Evolutionary conservation across 2,797 vertebrate genomes (phyloP).

Genomic region (Gymnoscopelus braueri): DNA sequence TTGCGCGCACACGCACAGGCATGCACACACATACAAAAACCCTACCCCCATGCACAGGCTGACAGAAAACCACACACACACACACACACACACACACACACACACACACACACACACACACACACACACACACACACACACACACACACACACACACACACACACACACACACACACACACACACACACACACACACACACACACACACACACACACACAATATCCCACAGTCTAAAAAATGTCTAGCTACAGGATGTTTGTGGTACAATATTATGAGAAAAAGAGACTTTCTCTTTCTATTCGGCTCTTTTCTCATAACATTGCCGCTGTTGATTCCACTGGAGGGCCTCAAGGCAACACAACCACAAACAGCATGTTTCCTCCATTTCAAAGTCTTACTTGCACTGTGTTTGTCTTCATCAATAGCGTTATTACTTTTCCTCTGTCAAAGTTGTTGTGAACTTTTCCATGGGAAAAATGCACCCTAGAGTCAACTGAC

Average conservation of each 20-base stretch:
- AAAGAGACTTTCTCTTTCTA: conserved; percentile 21
- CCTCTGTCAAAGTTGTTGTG: neutral
- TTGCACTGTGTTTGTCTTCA: neutral
- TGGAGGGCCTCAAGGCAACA: conserved; percentile 7
- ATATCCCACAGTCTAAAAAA: neutral
- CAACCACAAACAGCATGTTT: conserved; percentile 5
- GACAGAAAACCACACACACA: neutral
- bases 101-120: neutral
- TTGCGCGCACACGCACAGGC: too few species aligned
- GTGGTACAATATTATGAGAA: conserved; percentile 52
- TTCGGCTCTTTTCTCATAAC: conserved; percentile 49
- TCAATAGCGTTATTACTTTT: neutral
- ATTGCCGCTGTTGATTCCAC: conserved; percentile 14
- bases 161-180: conserved; percentile 29
- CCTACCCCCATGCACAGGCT: neutral
- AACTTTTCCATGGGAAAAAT: neutral
- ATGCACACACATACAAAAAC: neutral
- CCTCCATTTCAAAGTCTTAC: conserved; percentile 27
- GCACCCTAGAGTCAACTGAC: neutral
- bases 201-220: neutral
- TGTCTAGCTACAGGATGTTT: neutral
- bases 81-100: neutral
- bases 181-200: conserved; percentile 12
- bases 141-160: conserved; percentile 4
- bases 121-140: neutral